These are phyloP conservation scores for Thereva unica DNA, from an alignment of 2,888 invertebrate species.

Conservation along the genomic window DNA sequence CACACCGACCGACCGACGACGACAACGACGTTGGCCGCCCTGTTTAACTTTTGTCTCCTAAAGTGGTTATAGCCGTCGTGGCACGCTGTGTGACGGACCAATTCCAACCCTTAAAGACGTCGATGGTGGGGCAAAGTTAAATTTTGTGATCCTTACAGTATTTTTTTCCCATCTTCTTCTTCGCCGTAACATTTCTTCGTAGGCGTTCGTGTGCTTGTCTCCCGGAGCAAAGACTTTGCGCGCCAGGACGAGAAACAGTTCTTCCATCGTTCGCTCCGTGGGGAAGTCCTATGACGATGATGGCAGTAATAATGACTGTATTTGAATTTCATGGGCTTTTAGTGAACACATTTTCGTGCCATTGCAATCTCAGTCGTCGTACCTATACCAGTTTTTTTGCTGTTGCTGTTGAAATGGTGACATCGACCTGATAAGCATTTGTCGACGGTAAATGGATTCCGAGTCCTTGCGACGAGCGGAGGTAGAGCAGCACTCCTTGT, in stretches of 20 bases:
- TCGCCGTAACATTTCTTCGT: constrained; percentile 11
- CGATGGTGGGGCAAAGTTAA: constrained; percentile 20
- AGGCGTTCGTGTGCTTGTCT: constrained; percentile 13
- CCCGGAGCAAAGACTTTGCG: neutral
- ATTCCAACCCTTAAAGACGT: constrained; percentile 3
- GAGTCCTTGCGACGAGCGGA: constrained; percentile 16
- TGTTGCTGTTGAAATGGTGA: neutral
- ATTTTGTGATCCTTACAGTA: constrained; percentile 16
- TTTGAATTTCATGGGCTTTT: constrained; percentile 42
- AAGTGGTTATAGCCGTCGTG: constrained; percentile 12
- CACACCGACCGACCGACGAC: constrained; percentile 19
- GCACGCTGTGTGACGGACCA: too few species aligned
- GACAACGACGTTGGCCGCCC: neutral
- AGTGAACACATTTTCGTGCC: constrained; percentile 35
- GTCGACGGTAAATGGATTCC: constrained; percentile 14
- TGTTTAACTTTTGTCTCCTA: constrained; percentile 17
- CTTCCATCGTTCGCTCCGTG: neutral
- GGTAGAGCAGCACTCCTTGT: neutral
- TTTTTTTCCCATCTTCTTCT: constrained; percentile 9
- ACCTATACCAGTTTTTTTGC: neutral
- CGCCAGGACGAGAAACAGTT: neutral
- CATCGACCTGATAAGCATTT: constrained; percentile 11
- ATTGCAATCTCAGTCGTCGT: constrained; percentile 3
- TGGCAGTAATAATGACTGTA: constrained; percentile 40
- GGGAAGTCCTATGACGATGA: constrained; percentile 32